Percentiles rank a stretch among this genome's conserved stretches.
Conservation (phyloP, 2,888 invertebrate genomes). For the Stenoptilia bipunctidactyla region DNA sequence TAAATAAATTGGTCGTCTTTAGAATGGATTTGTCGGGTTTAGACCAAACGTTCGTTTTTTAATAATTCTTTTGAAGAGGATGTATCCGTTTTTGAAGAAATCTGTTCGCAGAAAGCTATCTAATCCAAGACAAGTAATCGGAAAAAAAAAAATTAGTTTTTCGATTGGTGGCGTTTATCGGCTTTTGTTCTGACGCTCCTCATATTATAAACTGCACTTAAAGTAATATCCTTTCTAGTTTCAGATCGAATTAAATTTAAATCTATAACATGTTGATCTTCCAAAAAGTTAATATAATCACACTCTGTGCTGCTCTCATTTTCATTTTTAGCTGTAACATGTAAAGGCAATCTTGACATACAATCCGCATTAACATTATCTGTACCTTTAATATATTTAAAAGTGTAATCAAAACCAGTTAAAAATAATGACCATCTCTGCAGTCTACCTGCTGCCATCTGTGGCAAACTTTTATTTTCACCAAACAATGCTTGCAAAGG, state of each 20-base stretch:
- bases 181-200: too few species aligned
- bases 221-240: conserved; percentile 9
- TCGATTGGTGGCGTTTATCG: too few species aligned
- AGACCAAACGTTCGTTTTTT: too few species aligned
- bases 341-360: conserved; percentile 9
- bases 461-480: conserved; percentile 23
- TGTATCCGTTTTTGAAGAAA: too few species aligned
- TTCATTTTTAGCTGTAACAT: not conserved
- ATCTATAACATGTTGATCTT: conserved; percentile 9
- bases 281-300: conserved; percentile 11
- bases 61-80: too few species aligned
- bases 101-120: too few species aligned
- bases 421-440: conserved; percentile 23
- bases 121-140: too few species aligned
- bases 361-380: conserved; percentile 9
- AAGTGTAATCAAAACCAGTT: conserved; percentile 8
- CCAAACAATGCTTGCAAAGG: conserved; percentile 24
- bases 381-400: conserved; percentile 7
- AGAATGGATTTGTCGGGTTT: too few species aligned
- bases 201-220: conserved; percentile 8
- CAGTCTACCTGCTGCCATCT: conserved; percentile 25
- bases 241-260: conserved; percentile 7
- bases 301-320: not conserved
- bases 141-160: too few species aligned
- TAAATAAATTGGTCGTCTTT: too few species aligned